Base-by-base conservation (phyloP, 2,888 invertebrate genomes). In the Sceliomorpha sp. region DNA sequence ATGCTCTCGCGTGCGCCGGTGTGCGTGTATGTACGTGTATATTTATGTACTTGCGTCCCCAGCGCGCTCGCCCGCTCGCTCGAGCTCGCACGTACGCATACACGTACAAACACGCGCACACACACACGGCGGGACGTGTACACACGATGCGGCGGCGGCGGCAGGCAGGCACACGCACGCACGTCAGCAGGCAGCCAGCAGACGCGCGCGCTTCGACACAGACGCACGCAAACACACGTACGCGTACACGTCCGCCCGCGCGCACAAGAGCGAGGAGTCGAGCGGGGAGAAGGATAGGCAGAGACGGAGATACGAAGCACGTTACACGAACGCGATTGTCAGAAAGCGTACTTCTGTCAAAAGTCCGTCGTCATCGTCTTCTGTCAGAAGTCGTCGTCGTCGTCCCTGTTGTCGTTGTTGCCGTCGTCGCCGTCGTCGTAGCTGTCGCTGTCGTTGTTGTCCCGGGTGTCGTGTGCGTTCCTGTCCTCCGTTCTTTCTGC, bases 401-500 rank as follows among this genome's bases (percentile, higher is more conserved):
- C 15, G 44, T 47, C 39, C 14, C 20, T 42, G 36, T 37, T 6
- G 15, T 14, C 15, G 44, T 47, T 34, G 10, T 26, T 42, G 36
- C 9, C 31, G 8, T 63, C 47, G 44, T 9, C 40, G 3, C 15
- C 31, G 7, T n/a, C 40, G 3, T 14, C n/a, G 24, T 5, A 1
- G 13, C 3, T n/a, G n/a, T n/a, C n/a, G n/a, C n/a, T n/a, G n/a
- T 37, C n/a, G 15, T 14, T n/a, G 44, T 47, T 34, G 10, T 26
- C 37, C 37, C 20, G 20, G 2, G 5, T 20, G 20, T 5, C 20
- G 20, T 48, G 27, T 24, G 31, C 50, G 13, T 26, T 15, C 42
- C 40, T 48, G 53, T 42, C 69, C 36, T 56, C 60, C 53, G 58
- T 64, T 44, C 59, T 60, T 45, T 39, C 50, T 60, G 27, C 62